phyloP scores from a whole-genome alignment of 1,140 invertebrate species.

The Goniozus legneri region DNA sequence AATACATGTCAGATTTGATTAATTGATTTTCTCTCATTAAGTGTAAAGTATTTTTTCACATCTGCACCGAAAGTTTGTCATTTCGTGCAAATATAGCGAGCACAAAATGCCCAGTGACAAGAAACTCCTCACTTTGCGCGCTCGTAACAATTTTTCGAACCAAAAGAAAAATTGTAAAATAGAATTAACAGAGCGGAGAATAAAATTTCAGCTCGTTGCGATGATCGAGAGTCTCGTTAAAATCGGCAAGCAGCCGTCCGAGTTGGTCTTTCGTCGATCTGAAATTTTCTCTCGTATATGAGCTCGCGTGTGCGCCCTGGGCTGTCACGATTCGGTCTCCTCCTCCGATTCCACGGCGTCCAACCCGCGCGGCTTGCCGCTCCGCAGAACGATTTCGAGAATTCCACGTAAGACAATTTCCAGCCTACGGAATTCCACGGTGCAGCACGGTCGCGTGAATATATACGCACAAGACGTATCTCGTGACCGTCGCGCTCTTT shows the following conservation, averaged over 20 bases:
- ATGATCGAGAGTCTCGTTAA: constrained; percentile 45
- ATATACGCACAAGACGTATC: constrained; percentile 1
- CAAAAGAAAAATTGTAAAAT: no score
- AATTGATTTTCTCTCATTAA: no score
- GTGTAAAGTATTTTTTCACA: no score
- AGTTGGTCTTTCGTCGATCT: constrained; percentile 54
- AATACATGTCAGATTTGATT: no score
- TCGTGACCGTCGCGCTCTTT: background rate
- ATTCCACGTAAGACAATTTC: constrained; percentile 52
- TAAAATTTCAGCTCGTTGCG: no score
- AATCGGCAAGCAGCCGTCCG: constrained; percentile 40
- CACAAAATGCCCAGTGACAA: no score
- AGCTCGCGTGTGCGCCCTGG: constrained; percentile 53
- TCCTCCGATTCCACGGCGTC: no score
- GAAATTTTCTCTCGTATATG: constrained; percentile 54
- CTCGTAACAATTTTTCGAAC: no score
- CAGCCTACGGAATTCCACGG: constrained; percentile 48
- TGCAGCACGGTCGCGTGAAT: constrained; percentile 18
- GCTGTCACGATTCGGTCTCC: constrained; percentile 53
- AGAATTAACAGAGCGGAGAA: no score
- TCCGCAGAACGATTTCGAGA: constrained; percentile 49
- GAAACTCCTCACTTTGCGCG: no score
- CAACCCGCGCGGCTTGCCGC: constrained; percentile 49
- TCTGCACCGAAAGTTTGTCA: no score
- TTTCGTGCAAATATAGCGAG: no score